phyloP scores from a whole-genome alignment of 1,140 invertebrate species.

The Schlechtendalia chinensis region DNA sequence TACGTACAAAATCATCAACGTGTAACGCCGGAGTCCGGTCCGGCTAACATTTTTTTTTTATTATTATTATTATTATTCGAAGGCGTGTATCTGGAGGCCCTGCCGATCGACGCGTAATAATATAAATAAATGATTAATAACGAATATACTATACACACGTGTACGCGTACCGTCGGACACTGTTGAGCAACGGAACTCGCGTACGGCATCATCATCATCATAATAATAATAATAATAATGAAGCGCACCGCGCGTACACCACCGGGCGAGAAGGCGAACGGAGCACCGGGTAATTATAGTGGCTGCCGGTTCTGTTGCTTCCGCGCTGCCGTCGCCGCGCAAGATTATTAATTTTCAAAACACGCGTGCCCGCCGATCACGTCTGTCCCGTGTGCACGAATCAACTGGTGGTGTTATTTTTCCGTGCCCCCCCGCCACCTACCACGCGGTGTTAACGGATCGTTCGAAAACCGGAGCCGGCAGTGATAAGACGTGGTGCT shows the following conservation, averaged over 20 bases:
- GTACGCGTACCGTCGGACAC: not conserved
- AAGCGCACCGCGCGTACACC: not conserved
- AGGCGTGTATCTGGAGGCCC: slow-evolving; percentile 35
- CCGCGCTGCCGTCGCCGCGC: not conserved
- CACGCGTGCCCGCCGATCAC: slow-evolving; percentile 26
- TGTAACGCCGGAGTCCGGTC: slow-evolving; percentile 29
- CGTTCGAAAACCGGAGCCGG: too few species aligned
- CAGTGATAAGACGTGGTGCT: too few species aligned
- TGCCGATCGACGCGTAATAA: slow-evolving; percentile 47
- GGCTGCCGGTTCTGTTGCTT: not conserved
- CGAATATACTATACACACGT: too few species aligned
- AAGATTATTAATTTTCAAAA: slow-evolving; percentile 41
- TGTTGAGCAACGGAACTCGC: not conserved
- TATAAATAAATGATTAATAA: slow-evolving; percentile 50
- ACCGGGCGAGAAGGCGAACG: not conserved
- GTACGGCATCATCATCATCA: too few species aligned
- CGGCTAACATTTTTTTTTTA: slow-evolving; percentile 16
- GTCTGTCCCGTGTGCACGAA: too few species aligned
- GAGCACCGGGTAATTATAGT: slow-evolving; percentile 45
- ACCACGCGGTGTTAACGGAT: too few species aligned
- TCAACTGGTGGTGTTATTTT: too few species aligned
- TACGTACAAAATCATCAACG: slow-evolving; percentile 12
- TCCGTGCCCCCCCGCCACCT: too few species aligned
- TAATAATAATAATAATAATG: too few species aligned
- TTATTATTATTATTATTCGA: not conserved